Evolutionary conservation across 2,113 vertebrate species (phyloP), one percentile per base, ranked within the genome.

Genomic region (Hemibagrus wyckioides): DNA sequence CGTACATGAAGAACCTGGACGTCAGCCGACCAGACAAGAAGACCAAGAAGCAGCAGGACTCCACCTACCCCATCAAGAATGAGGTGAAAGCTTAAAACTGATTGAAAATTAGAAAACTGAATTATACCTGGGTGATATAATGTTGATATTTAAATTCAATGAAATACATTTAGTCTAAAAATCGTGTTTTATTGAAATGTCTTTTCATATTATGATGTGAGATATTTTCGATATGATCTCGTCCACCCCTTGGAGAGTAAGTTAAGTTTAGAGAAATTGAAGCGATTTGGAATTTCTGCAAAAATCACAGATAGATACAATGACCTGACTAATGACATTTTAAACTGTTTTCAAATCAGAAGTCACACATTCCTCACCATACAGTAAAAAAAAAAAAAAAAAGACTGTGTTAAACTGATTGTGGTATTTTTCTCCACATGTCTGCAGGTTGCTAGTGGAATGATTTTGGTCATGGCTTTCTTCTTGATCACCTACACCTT

Each of bases 401-500:
- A 80, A 25, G 19, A n/a, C 8, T 36, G 33, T 6, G 2, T 23
- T 59, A 80, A 0, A 0, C 69, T 48, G 75, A 25, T 14, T 63
- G n/a, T n/a, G n/a, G n/a, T n/a, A n/a, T n/a, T n/a, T n/a, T n/a
- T n/a, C n/a, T n/a, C 13, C 30, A 52, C 7, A 2, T 89, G 52
- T 30, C 36, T 73, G 2, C 90, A 99, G 98, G 98, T 99, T 90
- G 98, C 98, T 88, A 99, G 97, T n/a, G 98, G 97, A 59, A 99
- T 99, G 98, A 98, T 99, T 91, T 88, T 99, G 90, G 97, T 99
- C 89, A 99, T 99, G 98, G 96, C 98, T 0, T 99, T 99, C 92
- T 99, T 99, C 94, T 95, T 99, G 41, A 99, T 99, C 90, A 99
- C 98, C 0, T 99, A 99, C 90, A 99, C 98, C 52, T 99, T 99